Evolutionary conservation across 2,888 invertebrate species (phyloP).

Genomic region (Agonopterix alstromeriana): DNA sequence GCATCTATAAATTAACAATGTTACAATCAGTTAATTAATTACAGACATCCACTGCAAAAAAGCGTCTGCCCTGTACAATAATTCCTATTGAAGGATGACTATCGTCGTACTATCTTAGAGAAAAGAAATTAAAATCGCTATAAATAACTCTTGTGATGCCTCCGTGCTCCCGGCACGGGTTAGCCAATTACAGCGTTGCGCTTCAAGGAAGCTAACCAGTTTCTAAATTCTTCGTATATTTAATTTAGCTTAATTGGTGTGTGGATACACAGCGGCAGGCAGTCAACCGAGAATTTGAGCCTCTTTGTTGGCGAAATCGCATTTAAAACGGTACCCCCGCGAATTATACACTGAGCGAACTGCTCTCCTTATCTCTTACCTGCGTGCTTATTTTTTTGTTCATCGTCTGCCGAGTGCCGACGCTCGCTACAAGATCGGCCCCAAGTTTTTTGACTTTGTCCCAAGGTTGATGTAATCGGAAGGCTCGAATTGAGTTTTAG

Average conservation of each 20-base stretch:
- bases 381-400: conserved; percentile 16
- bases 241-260: conserved; percentile 74
- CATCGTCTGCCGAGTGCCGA: conserved; percentile 11
- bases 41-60: conserved; percentile 1
- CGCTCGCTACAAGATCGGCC: not conserved
- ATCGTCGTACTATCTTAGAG: conserved; percentile 12
- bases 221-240: conserved; percentile 76
- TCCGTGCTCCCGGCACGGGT: conserved; percentile 61
- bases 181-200: conserved; percentile 73
- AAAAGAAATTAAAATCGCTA: conserved; percentile 37
- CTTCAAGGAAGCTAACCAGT: conserved; percentile 74
- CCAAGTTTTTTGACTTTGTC: conserved; percentile 8
- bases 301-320: conserved; percentile 65
- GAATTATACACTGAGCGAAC: conserved; percentile 29
- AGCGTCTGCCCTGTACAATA: conserved; percentile 1
- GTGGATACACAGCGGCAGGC: conserved; percentile 60
- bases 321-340: conserved; percentile 55
- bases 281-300: conserved; percentile 69
- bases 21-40: too few relatives aligned
- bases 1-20: too few relatives aligned
- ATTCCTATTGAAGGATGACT: conserved; percentile 36
- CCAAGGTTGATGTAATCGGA: conserved; percentile 12
- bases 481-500: conserved; percentile 8
- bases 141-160: conserved; percentile 61
- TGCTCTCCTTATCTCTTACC: conserved; percentile 31